Percentiles rank a stretch among this genome's conserved stretches.
These are phyloP conservation scores for Orgyia antiqua DNA, from an alignment of 2,888 invertebrate genomes.

Conservation along the genomic window DNA sequence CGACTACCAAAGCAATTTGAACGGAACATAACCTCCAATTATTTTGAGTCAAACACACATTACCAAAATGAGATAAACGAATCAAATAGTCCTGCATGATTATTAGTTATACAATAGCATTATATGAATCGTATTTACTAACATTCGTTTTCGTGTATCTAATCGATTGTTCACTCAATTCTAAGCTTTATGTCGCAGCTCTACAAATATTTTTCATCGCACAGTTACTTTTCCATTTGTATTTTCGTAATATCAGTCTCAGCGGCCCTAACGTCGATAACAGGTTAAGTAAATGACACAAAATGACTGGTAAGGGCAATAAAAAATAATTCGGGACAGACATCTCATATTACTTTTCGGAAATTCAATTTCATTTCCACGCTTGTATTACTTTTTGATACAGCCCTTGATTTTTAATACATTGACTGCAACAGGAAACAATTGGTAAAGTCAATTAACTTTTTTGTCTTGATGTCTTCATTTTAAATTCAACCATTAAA, in stretches of 20 bases:
- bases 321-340: constrained; percentile 47
- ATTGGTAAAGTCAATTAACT: constrained; percentile 30
- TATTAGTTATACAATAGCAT: constrained; percentile 54
- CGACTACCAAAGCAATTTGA: constrained; percentile 39
- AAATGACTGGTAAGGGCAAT: constrained; percentile 52
- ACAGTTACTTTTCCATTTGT: constrained; percentile 17
- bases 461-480: constrained; percentile 30
- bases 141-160: constrained; percentile 11
- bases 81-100: constrained; percentile 49
- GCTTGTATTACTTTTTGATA: constrained; percentile 33
- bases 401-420: no score
- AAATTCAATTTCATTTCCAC: constrained; percentile 59
- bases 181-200: constrained; percentile 21
- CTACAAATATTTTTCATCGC: constrained; percentile 18
- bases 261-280: constrained; percentile 46
- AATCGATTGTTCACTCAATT: constrained; percentile 24
- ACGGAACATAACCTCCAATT: constrained; percentile 30
- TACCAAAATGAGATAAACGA: constrained; percentile 47
- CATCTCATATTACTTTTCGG: constrained; percentile 51
- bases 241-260: constrained; percentile 35
- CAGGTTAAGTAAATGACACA: constrained; percentile 68
- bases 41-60: constrained; percentile 33
- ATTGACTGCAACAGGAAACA: constrained; percentile 34
- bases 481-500: constrained; percentile 31
- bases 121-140: constrained; percentile 37